phyloP scores from a whole-genome alignment of 2,113 vertebrate species.

The Apodemus speciosus region DNA sequence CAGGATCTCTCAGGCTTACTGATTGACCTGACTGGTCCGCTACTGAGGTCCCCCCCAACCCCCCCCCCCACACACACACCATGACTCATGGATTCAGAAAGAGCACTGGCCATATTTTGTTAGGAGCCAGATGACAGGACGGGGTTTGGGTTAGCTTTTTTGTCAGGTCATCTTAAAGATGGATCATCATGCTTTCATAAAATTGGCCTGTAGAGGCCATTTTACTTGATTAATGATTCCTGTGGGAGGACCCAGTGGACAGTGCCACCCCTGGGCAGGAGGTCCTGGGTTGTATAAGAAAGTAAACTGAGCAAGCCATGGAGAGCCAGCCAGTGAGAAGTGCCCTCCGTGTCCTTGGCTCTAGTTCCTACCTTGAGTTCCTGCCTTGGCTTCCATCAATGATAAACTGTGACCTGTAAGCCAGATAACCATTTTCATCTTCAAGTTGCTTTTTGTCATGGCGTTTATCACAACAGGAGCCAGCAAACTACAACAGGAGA shows the following conservation, averaged over 20 bases:
- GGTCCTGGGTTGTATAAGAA: background rate
- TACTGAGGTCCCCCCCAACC: background rate
- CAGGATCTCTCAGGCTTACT: background rate
- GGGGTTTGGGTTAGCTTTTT: background rate
- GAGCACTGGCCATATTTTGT: background rate
- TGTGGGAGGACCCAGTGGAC: background rate
- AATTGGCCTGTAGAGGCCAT: background rate
- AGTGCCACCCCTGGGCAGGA: background rate
- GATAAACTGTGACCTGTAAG: background rate
- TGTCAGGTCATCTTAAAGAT: background rate
- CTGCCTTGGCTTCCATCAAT: background rate
- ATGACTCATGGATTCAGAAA: background rate
- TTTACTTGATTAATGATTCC: background rate
- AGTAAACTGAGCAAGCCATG: background rate
- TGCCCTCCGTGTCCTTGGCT: background rate
- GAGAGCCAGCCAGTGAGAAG: background rate
- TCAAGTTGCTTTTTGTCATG: background rate
- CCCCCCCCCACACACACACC: no score
- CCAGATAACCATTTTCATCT: background rate
- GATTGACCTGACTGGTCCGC: background rate
- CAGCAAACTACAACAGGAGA: background rate
- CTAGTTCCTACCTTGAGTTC: background rate
- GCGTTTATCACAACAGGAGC: background rate
- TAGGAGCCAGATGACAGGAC: background rate
- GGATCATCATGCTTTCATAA: background rate